These are phyloP conservation scores for Scaptomyza reducta DNA, from an alignment of 2,888 invertebrate genomes.

Conservation along the genomic window DNA sequence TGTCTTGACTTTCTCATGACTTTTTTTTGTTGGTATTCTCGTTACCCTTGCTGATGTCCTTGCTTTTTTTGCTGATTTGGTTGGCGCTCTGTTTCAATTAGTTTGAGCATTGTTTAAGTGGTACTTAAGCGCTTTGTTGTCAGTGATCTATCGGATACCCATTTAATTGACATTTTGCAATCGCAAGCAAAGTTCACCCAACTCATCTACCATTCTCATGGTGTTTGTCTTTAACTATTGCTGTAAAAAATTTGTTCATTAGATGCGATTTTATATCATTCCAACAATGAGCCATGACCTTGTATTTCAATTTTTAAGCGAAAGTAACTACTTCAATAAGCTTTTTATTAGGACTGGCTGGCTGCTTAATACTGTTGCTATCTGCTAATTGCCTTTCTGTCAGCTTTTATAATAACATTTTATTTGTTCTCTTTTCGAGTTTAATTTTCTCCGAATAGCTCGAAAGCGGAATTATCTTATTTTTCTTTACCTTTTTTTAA, in stretches of 20 bases:
- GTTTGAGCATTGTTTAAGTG: slow-evolving; percentile 60
- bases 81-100: slow-evolving; percentile 63
- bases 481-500: background rate
- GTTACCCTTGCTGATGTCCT: slow-evolving; percentile 1
- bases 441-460: background rate
- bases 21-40: slow-evolving; percentile 15
- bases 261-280: background rate
- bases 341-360: background rate
- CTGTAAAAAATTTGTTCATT: slow-evolving; percentile 3
- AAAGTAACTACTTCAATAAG: background rate
- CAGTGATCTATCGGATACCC: slow-evolving; percentile 55
- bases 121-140: slow-evolving; percentile 35
- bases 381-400: background rate
- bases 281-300: background rate
- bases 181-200: background rate
- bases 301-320: background rate
- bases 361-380: background rate
- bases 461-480: background rate
- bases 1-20: slow-evolving; percentile 29
- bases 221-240: background rate
- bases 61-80: slow-evolving; percentile 20
- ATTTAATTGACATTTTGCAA: slow-evolving; percentile 64
- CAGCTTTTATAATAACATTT: background rate
- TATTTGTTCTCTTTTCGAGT: background rate
- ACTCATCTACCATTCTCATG: background rate